Conservation (phyloP, 2,113 vertebrate genomes). For the Boulengeromyrus knoepffleri region DNA sequence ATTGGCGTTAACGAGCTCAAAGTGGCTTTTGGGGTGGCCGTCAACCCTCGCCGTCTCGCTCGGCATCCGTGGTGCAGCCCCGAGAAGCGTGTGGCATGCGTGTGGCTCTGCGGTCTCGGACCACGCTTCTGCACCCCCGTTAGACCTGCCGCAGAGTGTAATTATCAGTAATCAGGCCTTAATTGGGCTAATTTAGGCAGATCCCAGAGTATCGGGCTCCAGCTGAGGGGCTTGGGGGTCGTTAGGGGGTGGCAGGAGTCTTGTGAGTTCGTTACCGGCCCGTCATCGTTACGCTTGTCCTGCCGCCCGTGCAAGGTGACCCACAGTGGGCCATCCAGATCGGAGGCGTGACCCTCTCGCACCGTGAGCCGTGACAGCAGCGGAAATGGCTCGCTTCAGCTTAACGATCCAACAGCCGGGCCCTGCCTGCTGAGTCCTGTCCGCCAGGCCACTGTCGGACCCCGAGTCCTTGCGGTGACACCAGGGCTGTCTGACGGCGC, state of each 20-base stretch:
- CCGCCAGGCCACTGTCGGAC: not conserved
- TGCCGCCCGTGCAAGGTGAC: not conserved
- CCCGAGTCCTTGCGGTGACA: not conserved
- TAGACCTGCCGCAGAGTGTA: not conserved
- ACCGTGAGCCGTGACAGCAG: not conserved
- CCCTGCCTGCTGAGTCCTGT: not conserved
- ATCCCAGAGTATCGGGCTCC: conserved; percentile 39
- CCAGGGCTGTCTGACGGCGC: not conserved
- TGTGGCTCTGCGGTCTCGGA: not conserved
- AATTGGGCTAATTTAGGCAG: conserved; percentile 45
- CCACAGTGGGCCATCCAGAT: not conserved
- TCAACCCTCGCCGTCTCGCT: not conserved
- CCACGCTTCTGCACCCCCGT: not conserved
- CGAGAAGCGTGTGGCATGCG: not conserved
- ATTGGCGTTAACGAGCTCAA: not conserved
- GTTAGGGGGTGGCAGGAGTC: not conserved
- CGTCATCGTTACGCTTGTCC: not conserved
- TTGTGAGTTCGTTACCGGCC: not conserved
- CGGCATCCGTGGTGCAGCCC: not conserved
- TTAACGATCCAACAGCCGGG: not conserved
- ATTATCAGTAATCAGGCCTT: conserved; percentile 24
- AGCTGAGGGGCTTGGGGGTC: conserved; percentile 30
- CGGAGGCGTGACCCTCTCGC: not conserved
- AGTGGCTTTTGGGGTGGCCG: not conserved
- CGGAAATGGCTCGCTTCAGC: not conserved